Percentiles rank a stretch among this genome's conserved stretches.
These are phyloP conservation scores for Cephus cinctus DNA, from an alignment of 1,140 invertebrate genomes.

Conservation along the genomic window DNA sequence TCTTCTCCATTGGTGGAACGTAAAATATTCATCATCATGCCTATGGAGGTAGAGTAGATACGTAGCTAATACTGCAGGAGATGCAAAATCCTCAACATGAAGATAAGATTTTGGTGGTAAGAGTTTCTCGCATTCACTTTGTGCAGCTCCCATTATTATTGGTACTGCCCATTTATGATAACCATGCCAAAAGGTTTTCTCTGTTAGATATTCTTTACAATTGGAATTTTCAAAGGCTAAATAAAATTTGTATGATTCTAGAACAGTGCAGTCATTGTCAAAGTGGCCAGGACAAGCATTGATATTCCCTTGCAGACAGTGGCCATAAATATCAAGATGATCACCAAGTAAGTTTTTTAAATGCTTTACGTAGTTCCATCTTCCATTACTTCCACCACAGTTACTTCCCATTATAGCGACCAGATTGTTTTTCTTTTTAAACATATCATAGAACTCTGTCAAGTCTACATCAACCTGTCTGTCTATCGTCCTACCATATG, in stretches of 20 bases:
- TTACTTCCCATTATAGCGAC: constrained; percentile 66
- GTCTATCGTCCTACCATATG: constrained; percentile 62
- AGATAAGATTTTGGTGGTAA: constrained; percentile 70
- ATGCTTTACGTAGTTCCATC: constrained; percentile 62
- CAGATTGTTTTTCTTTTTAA: constrained; percentile 48
- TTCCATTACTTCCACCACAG: constrained; percentile 56
- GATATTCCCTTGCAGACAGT: constrained; percentile 36
- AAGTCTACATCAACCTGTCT: constrained; percentile 12
- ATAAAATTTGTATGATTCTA: constrained; percentile 71
- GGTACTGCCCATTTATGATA: constrained; percentile 67
- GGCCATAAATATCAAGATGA: constrained; percentile 37
- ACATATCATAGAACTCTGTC: constrained; percentile 26
- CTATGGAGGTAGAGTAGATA: constrained; percentile 62
- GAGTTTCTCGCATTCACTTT: constrained; percentile 53
- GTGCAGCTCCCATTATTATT: constrained; percentile 65
- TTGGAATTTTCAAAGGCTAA: constrained; percentile 74
- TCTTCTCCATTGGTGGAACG: constrained; percentile 70
- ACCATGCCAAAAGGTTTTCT: constrained; percentile 69
- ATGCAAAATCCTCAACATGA: constrained; percentile 71
- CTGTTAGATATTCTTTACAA: constrained; percentile 71
- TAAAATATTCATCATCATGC: constrained; percentile 58
- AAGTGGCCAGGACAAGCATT: constrained; percentile 63
- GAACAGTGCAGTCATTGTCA: constrained; percentile 55
- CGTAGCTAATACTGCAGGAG: constrained; percentile 61
- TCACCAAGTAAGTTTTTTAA: constrained; percentile 51